Evolutionary conservation across 2,797 vertebrate genomes (phyloP).

Genomic region (Sphaeramia orbicularis): DNA sequence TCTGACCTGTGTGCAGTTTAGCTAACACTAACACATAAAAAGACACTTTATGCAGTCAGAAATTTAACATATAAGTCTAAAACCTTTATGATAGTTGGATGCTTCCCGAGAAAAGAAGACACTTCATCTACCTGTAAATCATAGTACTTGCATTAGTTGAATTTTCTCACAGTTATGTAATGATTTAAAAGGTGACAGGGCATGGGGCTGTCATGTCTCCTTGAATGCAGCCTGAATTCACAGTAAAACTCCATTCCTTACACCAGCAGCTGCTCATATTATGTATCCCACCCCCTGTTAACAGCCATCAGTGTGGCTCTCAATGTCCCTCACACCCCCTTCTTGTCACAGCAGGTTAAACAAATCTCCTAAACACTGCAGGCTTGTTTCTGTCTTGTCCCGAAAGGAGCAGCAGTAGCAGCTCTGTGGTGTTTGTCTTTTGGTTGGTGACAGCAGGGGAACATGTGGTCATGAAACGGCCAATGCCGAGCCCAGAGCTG

Average conservation of each 20-base stretch:
- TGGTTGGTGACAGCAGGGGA: slow-evolving; percentile 78
- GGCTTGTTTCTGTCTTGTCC: slow-evolving; percentile 51
- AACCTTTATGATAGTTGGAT: no score
- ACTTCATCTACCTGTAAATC: neutral
- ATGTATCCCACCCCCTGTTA: neutral
- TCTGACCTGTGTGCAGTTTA: no score
- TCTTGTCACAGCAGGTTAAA: slow-evolving; percentile 38
- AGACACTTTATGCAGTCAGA: no score
- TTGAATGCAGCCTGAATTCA: neutral
- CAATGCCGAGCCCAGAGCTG: slow-evolving; percentile 79
- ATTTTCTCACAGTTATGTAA: no score
- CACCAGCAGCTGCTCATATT: neutral
- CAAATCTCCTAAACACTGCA: slow-evolving; percentile 31
- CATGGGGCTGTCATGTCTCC: slow-evolving; percentile 4
- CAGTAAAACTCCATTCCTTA: slow-evolving; percentile 1
- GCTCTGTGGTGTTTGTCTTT: slow-evolving; percentile 48
- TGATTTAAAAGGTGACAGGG: neutral
- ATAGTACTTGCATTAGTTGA: slow-evolving; percentile 1
- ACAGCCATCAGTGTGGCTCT: slow-evolving; percentile 3
- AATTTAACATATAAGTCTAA: no score
- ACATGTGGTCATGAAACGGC: slow-evolving; percentile 81
- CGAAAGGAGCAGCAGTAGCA: slow-evolving; percentile 44
- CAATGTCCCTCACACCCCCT: slow-evolving; percentile 29
- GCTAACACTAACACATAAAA: no score
- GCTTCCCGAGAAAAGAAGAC: no score